These are phyloP conservation scores for Orthonychiurus folsomi DNA, from an alignment of 2,888 invertebrate species.

Conservation along the genomic window DNA sequence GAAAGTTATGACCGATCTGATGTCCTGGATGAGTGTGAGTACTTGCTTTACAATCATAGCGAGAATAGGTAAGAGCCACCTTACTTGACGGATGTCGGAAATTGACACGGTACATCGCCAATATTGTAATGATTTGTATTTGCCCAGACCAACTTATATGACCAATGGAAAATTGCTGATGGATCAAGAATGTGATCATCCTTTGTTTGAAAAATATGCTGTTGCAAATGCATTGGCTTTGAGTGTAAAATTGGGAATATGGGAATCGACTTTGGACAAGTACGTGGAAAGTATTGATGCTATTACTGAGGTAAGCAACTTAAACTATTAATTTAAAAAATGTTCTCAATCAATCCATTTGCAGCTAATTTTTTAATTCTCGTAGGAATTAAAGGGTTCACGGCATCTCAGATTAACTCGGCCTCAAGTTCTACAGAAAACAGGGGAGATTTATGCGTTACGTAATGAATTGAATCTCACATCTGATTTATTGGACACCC, in stretches of 20 bases:
- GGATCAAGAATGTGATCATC: slow-evolving; percentile 48
- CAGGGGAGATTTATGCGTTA: slow-evolving; percentile 79
- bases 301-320: slow-evolving; percentile 55
- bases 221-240: slow-evolving; percentile 90
- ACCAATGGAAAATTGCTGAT: slow-evolving; percentile 50
- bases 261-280: slow-evolving; percentile 77
- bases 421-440: slow-evolving; percentile 63
- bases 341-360: not conserved
- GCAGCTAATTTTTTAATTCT: not conserved
- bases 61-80: slow-evolving; percentile 48
- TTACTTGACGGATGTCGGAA: slow-evolving; percentile 30
- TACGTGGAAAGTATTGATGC: slow-evolving; percentile 75
- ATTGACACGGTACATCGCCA: not conserved
- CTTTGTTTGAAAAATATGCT: slow-evolving; percentile 72
- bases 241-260: slow-evolving; percentile 87
- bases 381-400: slow-evolving; percentile 62
- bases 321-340: not conserved
- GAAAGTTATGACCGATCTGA: slow-evolving; percentile 61
- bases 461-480: slow-evolving; percentile 84
- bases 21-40: slow-evolving; percentile 68
- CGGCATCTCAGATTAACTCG: slow-evolving; percentile 60
- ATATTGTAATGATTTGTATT: slow-evolving; percentile 3
- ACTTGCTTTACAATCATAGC: slow-evolving; percentile 67
- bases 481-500: slow-evolving; percentile 86
- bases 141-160: slow-evolving; percentile 46